Evolutionary conservation across 1,140 invertebrate species (phyloP).

Genomic region (Hydropsyche tenuis): DNA sequence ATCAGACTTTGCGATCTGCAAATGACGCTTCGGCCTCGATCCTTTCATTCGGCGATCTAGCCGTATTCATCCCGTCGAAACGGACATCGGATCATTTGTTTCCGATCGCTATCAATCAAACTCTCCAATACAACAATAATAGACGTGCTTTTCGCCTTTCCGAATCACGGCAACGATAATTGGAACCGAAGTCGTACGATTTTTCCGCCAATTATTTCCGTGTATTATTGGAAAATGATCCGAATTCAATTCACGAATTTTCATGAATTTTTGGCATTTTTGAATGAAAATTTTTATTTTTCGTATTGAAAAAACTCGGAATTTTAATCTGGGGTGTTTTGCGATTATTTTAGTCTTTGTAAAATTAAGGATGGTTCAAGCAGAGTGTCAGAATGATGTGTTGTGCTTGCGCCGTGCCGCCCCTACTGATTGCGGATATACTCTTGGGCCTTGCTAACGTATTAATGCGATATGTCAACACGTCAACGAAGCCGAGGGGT

Average conservation of each 20-base stretch:
- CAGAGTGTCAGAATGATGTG: constrained; percentile 7
- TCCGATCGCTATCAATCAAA: constrained; percentile 24
- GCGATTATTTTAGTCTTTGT: neutral
- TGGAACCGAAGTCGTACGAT: too few relatives aligned
- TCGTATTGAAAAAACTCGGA: too few relatives aligned
- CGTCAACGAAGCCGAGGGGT: neutral
- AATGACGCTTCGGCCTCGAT: constrained; percentile 1
- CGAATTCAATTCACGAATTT: neutral
- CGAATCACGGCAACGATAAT: too few relatives aligned
- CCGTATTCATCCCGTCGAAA: constrained; percentile 6
- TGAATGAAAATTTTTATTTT: neutral
- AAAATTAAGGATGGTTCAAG: constrained; percentile 10
- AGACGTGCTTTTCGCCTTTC: too few relatives aligned
- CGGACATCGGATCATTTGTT: constrained; percentile 15
- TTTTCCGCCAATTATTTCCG: too few relatives aligned
- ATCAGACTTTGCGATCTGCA: constrained; percentile 19
- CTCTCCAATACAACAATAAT: too few relatives aligned
- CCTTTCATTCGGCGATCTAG: constrained; percentile 12
- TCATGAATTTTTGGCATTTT: neutral
- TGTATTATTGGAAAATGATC: too few relatives aligned
- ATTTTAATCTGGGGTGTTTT: too few relatives aligned
- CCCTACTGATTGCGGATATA: constrained; percentile 15
- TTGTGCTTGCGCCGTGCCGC: neutral
- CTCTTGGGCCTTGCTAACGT: neutral
- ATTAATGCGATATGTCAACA: constrained; percentile 32